phyloP scores from a whole-genome alignment of 1,140 invertebrate species.

The Chymomyza costata region DNA sequence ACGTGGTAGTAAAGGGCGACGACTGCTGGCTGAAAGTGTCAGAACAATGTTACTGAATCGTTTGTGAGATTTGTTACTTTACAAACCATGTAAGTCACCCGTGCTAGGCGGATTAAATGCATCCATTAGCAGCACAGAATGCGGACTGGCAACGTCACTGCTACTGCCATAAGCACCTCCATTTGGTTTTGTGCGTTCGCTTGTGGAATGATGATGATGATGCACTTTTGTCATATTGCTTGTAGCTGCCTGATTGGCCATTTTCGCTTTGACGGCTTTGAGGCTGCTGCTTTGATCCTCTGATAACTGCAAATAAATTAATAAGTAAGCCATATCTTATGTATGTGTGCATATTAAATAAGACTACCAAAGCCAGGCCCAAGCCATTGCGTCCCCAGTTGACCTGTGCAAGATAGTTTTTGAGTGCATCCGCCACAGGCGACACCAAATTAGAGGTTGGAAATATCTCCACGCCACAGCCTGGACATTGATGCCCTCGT shows the following conservation, averaged over 20 bases:
- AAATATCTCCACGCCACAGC: slow-evolving; percentile 62
- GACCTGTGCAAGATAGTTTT: slow-evolving; percentile 54
- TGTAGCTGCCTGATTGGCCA: slow-evolving; percentile 28
- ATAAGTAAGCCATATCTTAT: neutral
- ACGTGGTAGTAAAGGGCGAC: slow-evolving; percentile 63
- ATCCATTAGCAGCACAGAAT: slow-evolving; percentile 74
- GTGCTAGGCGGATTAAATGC: slow-evolving; percentile 69
- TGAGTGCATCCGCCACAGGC: slow-evolving; percentile 68
- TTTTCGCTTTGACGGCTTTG: slow-evolving; percentile 39
- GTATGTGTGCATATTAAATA: neutral
- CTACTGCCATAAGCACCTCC: slow-evolving; percentile 11
- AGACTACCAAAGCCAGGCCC: slow-evolving; percentile 61
- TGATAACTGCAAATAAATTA: slow-evolving; percentile 31
- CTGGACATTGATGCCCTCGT: slow-evolving; percentile 64
- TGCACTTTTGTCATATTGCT: slow-evolving; percentile 73
- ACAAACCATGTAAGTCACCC: slow-evolving; percentile 59
- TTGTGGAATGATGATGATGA: slow-evolving; percentile 45
- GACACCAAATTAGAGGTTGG: slow-evolving; percentile 70
- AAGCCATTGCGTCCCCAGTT: slow-evolving; percentile 74
- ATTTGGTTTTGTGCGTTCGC: slow-evolving; percentile 58
- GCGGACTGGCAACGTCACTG: slow-evolving; percentile 51
- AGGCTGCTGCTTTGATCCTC: slow-evolving; percentile 49
- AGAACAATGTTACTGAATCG: neutral
- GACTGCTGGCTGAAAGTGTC: slow-evolving; percentile 49
- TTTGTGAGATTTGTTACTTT: neutral